Evolutionary conservation across 2,797 vertebrate genomes (phyloP), one percentile per base, ranked within the genome.

Genomic region (Pangasius mekongensis): DNA sequence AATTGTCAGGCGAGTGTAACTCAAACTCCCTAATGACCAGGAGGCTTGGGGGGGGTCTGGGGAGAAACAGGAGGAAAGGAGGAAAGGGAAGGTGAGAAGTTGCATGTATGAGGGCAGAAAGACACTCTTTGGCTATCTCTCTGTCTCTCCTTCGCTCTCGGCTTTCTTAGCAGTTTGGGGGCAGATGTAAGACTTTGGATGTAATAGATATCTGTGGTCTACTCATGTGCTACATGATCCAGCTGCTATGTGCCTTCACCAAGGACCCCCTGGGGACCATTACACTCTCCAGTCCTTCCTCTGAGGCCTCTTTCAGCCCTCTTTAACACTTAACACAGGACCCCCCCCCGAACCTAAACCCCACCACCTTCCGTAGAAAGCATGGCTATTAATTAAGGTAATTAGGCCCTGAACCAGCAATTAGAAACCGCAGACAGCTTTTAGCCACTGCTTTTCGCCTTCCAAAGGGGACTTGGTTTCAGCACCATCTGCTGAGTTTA

Each of bases 351-450:
- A 90, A 84, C 82, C 88, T 89, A 92, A 95, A 93, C 93, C 89
- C 92, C 89, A 90, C 89, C 85, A 30, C 85, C 86, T 83, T 36
- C 71, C 36, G 56, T 39, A 24, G 94, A 96, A 95, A 97, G 95
- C 95, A 91, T 86, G 91, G 94, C 97, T 97, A 97, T 99, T 99
- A 99, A 99, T 99, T 99, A 99, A 96, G 94, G 94, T 97, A 97
- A 99, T 97, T 97, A 98, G 96, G 97, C 96, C 97, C 96, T 94
- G 95, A 96, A 94, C 97, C 94, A 95, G 95, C 97, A 97, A 97
- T 98, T 97, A 97, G 96, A 96, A 96, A 97, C 96, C 96, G 93
- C 95, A 97, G 96, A 97, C 95, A 96, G 96, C 97, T 98, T 97
- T 99, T 97, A 98, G 97, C 95, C 93, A 95, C 90, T 90, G 94